Conservation (phyloP, 92 coral and sea anemone genomes). For the Ricordea florida region DNA sequence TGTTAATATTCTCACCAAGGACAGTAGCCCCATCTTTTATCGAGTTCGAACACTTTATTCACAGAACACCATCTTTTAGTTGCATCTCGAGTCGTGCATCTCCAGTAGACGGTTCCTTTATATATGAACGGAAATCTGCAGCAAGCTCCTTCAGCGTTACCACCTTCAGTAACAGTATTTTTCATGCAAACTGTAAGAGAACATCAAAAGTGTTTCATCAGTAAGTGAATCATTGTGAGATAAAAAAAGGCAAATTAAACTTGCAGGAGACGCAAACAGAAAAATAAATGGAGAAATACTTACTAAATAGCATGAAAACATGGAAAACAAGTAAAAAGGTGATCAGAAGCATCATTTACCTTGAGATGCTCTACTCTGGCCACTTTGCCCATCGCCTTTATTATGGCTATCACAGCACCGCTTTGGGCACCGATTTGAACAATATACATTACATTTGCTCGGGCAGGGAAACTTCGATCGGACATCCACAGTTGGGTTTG, state of each 20-base stretch:
- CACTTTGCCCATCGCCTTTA: background rate
- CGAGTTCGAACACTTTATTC: slow-evolving; percentile 57
- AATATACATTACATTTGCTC: slow-evolving; percentile 1
- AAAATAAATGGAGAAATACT: no score
- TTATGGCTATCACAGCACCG: slow-evolving; percentile 24
- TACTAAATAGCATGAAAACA: background rate
- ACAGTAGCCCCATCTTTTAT: slow-evolving; percentile 76
- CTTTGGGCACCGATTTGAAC: slow-evolving; percentile 25
- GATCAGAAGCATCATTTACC: background rate
- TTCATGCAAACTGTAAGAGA: background rate
- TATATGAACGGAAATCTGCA: slow-evolving; percentile 77
- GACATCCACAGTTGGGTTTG: background rate
- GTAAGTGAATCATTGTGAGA: no score
- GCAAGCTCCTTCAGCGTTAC: slow-evolving; percentile 76
- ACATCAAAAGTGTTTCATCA: background rate
- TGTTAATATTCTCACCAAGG: slow-evolving; percentile 36
- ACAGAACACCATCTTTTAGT: slow-evolving; percentile 69
- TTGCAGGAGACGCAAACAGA: no score
- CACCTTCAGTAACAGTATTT: slow-evolving; percentile 40
- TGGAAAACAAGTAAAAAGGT: background rate
- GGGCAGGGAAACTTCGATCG: slow-evolving; percentile 35
- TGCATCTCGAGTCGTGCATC: slow-evolving; percentile 46
- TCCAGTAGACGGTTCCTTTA: slow-evolving; percentile 69
- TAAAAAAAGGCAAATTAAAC: no score
- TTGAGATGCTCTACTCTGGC: background rate